phyloP scores from a whole-genome alignment of 2,797 vertebrate species.

The Schizothorax lantsangensis region DNA sequence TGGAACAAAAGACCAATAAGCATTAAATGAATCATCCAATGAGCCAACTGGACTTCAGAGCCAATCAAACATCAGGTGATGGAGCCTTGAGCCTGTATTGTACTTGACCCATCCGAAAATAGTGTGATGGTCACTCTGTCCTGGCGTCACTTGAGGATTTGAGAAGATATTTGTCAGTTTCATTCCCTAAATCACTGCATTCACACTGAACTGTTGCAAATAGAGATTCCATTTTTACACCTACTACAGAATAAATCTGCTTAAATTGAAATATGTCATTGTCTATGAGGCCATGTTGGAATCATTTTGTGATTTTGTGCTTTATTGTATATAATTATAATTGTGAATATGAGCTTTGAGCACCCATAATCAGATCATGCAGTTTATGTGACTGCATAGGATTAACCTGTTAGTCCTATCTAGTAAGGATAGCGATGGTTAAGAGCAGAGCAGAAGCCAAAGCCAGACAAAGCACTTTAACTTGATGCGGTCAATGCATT shows the following conservation, averaged over 20 bases:
- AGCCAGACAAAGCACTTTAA: not conserved
- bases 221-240: not conserved
- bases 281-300: not conserved
- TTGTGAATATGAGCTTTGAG: slow-evolving; percentile 14
- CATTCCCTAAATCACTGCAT: not conserved
- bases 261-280: not conserved
- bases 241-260: not conserved
- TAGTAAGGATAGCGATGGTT: not conserved
- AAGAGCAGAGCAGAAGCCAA: not conserved
- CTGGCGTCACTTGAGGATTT: not conserved
- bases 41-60: slow-evolving; percentile 10
- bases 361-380: slow-evolving; percentile 3
- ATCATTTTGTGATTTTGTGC: not conserved
- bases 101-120: slow-evolving; percentile 5
- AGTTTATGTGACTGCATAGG: slow-evolving; percentile 15
- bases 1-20: not conserved
- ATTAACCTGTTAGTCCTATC: slow-evolving; percentile 3
- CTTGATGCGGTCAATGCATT: not conserved
- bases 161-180: not conserved
- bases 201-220: not conserved
- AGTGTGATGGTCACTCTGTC: not conserved
- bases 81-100: not conserved
- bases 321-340: not conserved
- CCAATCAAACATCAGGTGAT: slow-evolving; percentile 18
- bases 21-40: not conserved